These are phyloP conservation scores for Arnoldichthys spilopterus DNA, from an alignment of 2,797 vertebrate species.

Conservation along the genomic window DNA sequence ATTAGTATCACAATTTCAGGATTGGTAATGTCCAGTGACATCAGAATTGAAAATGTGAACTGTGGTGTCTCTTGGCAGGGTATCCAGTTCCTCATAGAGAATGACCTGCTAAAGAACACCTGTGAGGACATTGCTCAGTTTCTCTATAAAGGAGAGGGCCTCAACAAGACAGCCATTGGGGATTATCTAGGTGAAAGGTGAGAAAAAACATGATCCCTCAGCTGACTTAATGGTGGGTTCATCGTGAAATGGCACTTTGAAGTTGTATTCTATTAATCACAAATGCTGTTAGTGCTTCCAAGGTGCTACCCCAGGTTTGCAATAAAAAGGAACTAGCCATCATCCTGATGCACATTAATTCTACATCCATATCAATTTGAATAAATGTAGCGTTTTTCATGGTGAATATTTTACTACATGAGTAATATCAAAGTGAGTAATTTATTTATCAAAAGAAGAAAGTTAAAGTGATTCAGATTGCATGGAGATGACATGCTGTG, in stretches of 20 bases:
- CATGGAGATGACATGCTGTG: background rate
- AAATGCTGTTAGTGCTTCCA: background rate
- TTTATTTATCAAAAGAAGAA: background rate
- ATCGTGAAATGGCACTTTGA: background rate
- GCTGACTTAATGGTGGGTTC: background rate
- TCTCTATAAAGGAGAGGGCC: constrained; percentile 93
- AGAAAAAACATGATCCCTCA: constrained; percentile 6
- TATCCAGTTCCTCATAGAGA: constrained; percentile 92
- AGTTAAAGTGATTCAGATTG: background rate
- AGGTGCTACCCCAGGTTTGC: background rate
- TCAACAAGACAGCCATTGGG: constrained; percentile 95
- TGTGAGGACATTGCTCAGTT: constrained; percentile 93
- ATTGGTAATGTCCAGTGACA: background rate
- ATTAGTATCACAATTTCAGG: background rate
- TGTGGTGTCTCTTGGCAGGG: constrained; percentile 76
- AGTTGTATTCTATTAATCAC: background rate
- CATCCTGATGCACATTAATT: background rate
- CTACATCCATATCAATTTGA: background rate
- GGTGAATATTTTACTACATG: background rate
- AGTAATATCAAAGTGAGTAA: background rate
- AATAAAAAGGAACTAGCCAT: background rate
- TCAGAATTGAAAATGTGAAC: constrained; percentile 5
- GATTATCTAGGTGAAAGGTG: constrained; percentile 96
- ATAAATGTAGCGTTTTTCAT: background rate
- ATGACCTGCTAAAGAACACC: constrained; percentile 90